A percentile compares a stretch with the other conserved stretches of the same genome.
phyloP scores from a whole-genome alignment of 2,888 invertebrate species.

The Tholera decimalis region DNA sequence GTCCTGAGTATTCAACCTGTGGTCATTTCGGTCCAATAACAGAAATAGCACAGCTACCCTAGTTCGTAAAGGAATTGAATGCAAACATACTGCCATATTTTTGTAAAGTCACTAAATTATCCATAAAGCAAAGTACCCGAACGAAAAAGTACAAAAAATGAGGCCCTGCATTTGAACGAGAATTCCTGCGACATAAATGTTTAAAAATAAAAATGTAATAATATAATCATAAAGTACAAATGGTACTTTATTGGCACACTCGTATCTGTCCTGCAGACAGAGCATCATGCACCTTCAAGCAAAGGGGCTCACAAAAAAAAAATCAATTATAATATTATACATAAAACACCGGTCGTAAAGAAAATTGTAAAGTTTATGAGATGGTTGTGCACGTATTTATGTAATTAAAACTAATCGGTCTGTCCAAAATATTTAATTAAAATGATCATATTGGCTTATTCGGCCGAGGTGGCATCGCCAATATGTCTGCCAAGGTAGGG shows the following conservation, averaged over 20 bases:
- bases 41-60: conserved; percentile 63
- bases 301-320: conserved; percentile 48
- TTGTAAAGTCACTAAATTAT: conserved; percentile 74
- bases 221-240: conserved; percentile 32
- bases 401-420: conserved; percentile 83
- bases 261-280: conserved; percentile 32
- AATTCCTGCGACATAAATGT: conserved; percentile 46
- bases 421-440: conserved; percentile 81
- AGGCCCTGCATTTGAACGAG: conserved; percentile 50
- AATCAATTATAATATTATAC: conserved; percentile 40
- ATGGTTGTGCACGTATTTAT: conserved; percentile 89
- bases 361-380: conserved; percentile 80
- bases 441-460: conserved; percentile 74
- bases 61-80: conserved; percentile 86
- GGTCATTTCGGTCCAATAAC: conserved; percentile 52
- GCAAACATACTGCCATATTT: conserved; percentile 89
- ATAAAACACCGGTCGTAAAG: conserved; percentile 67
- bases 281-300: conserved; percentile 11
- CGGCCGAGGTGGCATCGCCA: conserved; percentile 70
- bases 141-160: conserved; percentile 76
- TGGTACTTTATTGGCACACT: conserved; percentile 35
- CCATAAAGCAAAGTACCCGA: conserved; percentile 72
- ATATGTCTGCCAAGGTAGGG: conserved; percentile 60
- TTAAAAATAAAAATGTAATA: conserved; percentile 45
- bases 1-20: conserved; percentile 43